Evolutionary conservation across 2,888 invertebrate species (phyloP), one percentile per base, ranked within the genome.

Genomic region (Danaus chrysippus): DNA sequence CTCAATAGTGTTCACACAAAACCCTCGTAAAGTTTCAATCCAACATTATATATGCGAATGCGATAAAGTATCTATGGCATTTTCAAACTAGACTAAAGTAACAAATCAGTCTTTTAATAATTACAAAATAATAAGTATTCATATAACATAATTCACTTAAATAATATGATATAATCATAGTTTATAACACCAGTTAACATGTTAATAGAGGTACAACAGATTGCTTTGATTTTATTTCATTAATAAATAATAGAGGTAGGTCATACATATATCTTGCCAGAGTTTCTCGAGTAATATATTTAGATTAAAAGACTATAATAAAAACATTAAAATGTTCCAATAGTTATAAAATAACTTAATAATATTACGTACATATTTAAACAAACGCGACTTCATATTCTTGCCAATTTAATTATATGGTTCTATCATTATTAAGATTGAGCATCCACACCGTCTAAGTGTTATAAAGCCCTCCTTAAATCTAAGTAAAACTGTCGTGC

Each of bases 71-170:
- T 89, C 89, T 89, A 91, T 91, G 91, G 91, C 91, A 90, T 90
- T 88, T 83, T 86, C 86, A 84, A 90, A 91, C 89, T 91, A 91
- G 90, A 91, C 89, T 90, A 90, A 80, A 88, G 82, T 89, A 91
- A 90, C 87, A 86, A 89, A 91, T 91, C 91, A 91, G 91, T 91
- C 91, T 91, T 91, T 82, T 79, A 86, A 83, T 70, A 83, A 87
- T 83, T 87, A 88, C 76, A 77, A 87, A 85, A 70, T 82, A 84
- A 87, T 82, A 84, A 82, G 79, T 81, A 82, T 76, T 69, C 68
- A 68, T 71, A 70, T 68, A 65, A 62, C 70, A 72, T 67, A 74
- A 74, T 78, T 81, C 83, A 81, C 83, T 82, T 82, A 79, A 73
- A 73, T 61, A 66, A 63, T 71, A 67, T 60, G 58, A 64, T 66